Base-by-base conservation (phyloP, 2,113 vertebrate genomes). In the Brachyistius frenatus region DNA sequence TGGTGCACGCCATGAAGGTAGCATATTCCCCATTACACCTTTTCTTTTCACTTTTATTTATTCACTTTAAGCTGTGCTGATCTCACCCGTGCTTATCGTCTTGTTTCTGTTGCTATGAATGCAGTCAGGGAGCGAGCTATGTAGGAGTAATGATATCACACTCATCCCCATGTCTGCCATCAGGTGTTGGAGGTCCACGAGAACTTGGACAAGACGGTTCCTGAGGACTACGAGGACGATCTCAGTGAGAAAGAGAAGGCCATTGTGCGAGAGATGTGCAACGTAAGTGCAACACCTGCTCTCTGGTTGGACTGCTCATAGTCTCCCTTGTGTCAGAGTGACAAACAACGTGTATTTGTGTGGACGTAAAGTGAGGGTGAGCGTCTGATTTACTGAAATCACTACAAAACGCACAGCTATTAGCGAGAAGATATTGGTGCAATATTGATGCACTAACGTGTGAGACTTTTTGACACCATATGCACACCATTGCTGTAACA, bases 1-100 rank as follows among this genome's bases (percentile, higher is more conserved):
- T 99, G 32, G 97, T 99, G 1, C 97, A 98, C 0, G 97, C 97
- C 13, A 99, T 99, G 97, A 99, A 98, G 97, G 97, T 98, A 82
- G 15, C 1, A 10, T 2, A n/a, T 8, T 62, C 10, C 1, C 7
- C 32, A 10, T 3, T 3, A 41, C 39, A 41, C 5, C 6, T 41
- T 5, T 41, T 23, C 23, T 13, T 1, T 11, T 44, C 41, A 11
- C 10, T 44, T 1, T 44, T 44, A 44, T 44, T 44, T 13, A 2
- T 37, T 44, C 10, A 13, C 3, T 37, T 37, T 7, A 4, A 37
- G 37, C 37, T 37, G 37, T 7, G 7, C 37, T 37, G 37, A 37
- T 4, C 37, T 37, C 37, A 37, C 7, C 37, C 23, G 23, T 23
- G 23, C 7, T 37, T 37, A 37, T 37, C 4, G 37, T 5, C 37